Evolutionary conservation across 2,113 vertebrate genomes (phyloP).

Genomic region (Galemys pyrenaicus): DNA sequence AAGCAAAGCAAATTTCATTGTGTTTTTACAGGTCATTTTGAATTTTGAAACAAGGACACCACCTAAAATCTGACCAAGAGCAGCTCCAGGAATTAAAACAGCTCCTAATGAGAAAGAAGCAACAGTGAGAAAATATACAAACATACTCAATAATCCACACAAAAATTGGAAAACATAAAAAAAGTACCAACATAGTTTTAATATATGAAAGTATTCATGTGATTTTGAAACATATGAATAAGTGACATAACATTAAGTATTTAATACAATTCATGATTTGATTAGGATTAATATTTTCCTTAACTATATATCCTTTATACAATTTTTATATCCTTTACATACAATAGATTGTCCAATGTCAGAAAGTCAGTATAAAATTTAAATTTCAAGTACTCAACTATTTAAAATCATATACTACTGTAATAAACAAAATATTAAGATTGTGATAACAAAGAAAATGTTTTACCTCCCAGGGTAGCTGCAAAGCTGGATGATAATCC

Average conservation of each 20-base stretch:
- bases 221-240: not conserved
- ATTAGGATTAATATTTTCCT: not conserved
- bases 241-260: not conserved
- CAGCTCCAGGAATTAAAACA: constrained; percentile 88
- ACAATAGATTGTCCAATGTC: not conserved
- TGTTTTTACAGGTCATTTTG: constrained; percentile 85
- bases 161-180: not conserved
- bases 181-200: not conserved
- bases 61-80: constrained; percentile 89
- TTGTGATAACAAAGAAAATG: not conserved
- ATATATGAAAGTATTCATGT: not conserved
- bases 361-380: not conserved
- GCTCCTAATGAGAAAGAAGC: constrained; percentile 84
- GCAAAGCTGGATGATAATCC: constrained; percentile 86
- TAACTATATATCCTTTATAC: not conserved
- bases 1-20: constrained; percentile 84
- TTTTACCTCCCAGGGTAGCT: constrained; percentile 88
- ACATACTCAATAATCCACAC: not conserved
- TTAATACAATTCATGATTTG: not conserved
- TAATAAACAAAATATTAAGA: not conserved
- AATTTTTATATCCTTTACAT: not conserved
- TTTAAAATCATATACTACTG: not conserved
- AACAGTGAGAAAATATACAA: constrained; percentile 66
- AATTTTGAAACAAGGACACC: constrained; percentile 86
- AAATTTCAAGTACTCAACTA: not conserved